phyloP scores from a whole-genome alignment of 1,140 invertebrate species.

The Venustaconcha ellipsiformis region DNA sequence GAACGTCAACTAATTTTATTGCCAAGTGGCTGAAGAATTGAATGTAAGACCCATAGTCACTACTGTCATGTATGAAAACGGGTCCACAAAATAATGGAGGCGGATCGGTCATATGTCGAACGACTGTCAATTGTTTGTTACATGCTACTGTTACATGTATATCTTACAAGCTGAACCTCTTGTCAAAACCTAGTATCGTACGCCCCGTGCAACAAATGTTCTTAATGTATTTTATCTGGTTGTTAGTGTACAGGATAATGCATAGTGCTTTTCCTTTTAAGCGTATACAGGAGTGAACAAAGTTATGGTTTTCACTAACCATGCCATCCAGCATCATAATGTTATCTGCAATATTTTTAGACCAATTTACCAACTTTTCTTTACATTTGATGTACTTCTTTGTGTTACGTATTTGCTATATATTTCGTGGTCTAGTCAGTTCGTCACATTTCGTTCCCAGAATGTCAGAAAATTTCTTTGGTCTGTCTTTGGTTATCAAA shows the following conservation, averaged over 20 bases:
- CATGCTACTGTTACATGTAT: not conserved
- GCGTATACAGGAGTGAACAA: not conserved
- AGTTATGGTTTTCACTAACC: not conserved
- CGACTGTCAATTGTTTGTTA: not conserved
- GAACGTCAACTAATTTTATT: too few species aligned
- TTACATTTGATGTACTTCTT: not conserved
- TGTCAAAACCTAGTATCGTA: not conserved
- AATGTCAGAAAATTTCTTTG: slow-evolving; percentile 7
- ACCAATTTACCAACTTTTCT: not conserved
- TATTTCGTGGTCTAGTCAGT: not conserved
- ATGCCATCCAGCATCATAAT: not conserved
- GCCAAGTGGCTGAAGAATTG: too few species aligned
- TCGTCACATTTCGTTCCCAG: slow-evolving; percentile 8
- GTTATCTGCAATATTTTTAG: not conserved
- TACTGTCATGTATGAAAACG: not conserved
- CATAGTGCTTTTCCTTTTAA: not conserved
- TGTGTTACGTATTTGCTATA: too few species aligned
- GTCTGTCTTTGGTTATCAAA: slow-evolving; percentile 9
- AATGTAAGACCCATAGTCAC: too few species aligned
- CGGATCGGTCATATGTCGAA: not conserved
- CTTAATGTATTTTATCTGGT: not conserved
- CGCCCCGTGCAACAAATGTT: not conserved
- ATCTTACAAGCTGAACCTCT: not conserved
- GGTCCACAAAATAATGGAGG: not conserved
- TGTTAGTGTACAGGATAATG: not conserved